These are phyloP conservation scores for Nematolebias whitei DNA, from an alignment of 2,113 vertebrate species.

Conservation along the genomic window DNA sequence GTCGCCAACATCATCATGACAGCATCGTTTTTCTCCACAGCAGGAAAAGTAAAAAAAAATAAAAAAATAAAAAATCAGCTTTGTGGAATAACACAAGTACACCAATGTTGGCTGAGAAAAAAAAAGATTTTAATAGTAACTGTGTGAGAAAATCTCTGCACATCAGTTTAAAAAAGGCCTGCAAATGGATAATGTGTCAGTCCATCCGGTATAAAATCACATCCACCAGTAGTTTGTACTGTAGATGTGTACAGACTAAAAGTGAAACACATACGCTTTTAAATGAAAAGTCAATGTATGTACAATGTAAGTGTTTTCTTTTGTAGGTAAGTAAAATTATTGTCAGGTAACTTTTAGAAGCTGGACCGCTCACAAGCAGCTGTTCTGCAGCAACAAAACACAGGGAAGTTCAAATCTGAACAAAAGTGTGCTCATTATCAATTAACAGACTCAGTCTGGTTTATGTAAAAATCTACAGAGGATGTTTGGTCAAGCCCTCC, in stretches of 20 bases:
- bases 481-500: no score
- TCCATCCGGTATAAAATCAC: not conserved
- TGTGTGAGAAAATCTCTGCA: no score
- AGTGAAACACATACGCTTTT: not conserved
- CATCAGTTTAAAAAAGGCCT: no score
- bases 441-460: not conserved
- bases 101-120: constrained; percentile 25
- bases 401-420: not conserved
- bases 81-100: constrained; percentile 21
- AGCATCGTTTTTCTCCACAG: constrained; percentile 19
- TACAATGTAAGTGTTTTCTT: no score
- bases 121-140: constrained; percentile 8
- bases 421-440: not conserved
- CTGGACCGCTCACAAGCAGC: not conserved
- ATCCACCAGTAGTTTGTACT: not conserved
- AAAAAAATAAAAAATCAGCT: constrained; percentile 31
- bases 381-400: not conserved
- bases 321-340: not conserved
- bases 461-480: not conserved
- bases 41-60: constrained; percentile 18
- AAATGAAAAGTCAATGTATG: not conserved
- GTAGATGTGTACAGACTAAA: no score
- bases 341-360: not conserved
- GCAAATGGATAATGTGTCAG: not conserved
- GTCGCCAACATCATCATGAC: constrained; percentile 23